Base-by-base conservation (phyloP, 2,888 invertebrate species). In the Dromius quadrimaculatus region DNA sequence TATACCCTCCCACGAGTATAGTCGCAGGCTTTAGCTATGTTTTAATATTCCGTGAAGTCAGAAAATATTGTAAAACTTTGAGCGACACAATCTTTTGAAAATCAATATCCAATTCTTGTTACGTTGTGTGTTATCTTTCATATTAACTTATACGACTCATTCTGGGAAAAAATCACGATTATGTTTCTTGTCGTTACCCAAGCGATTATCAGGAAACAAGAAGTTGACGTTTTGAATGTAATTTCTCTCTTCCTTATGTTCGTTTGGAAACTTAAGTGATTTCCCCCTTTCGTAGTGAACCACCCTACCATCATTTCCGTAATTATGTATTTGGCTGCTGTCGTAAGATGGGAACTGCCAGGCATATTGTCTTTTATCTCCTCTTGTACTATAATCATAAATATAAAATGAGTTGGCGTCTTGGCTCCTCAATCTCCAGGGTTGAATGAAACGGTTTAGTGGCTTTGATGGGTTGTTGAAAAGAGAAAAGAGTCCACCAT, bases 401-500 rank as follows among this genome's bases (percentile, higher is more conserved):
- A 54, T 50, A 65, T 54, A 9, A 38, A 65, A 65, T 65, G 54
- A 50, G 38, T 38, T 54, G 36, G 54, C 13, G 20, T 13, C 19
- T 22, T 50, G 11, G 8, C 28, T 19, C 13, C 28, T 23, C 59
- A 13, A 3, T 34, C 20, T 15, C 38, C 59, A 20, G 6, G 22
- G 15, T 54, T 64, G 36, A 17, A 38, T 36, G 9, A 22, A 38
- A 5, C 50, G 50, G 32, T 65, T 38, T 32, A 38, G 11, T 15
- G 36, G 17, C 13, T 34, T 9, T 4, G 13, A 38, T 19, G 38
- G 13, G 34, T 41, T 85, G 73, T 86, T 89, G 78, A 93, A 93
- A 79, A 91, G 92, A 72, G 91, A 85, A 79, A 93, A 94, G 81
- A 94, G 92, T 1, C 94, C 94, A 38, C 94, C 94, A 69, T 93